A percentile compares a stretch with the other conserved stretches of the same genome.
Evolutionary conservation across 2,113 vertebrate genomes (phyloP).

Genomic region (Trachemys scripta): DNA sequence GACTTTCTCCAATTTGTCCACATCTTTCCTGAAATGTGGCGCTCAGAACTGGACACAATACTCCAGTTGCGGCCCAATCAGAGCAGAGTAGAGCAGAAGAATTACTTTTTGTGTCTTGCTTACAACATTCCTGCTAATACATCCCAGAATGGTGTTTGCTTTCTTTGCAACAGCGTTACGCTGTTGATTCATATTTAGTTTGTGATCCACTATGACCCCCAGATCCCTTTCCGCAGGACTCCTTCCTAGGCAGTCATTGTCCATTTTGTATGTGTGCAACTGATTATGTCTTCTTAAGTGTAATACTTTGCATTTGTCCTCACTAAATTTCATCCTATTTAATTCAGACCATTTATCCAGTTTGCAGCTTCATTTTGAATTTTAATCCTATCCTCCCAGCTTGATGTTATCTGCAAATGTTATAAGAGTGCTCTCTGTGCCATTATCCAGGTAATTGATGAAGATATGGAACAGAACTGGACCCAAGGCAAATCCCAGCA

Average conservation of each 20-base stretch:
- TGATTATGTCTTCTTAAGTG: too few species aligned
- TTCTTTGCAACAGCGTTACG: not conserved
- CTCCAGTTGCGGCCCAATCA: not conserved
- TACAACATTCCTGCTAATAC: not conserved
- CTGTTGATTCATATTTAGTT: not conserved
- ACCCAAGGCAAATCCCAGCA: not conserved
- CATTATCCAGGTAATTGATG: not conserved
- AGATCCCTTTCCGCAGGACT: not conserved
- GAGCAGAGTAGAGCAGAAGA: not conserved
- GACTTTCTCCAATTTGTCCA: not conserved
- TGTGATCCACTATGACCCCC: not conserved
- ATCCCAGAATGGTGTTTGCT: not conserved
- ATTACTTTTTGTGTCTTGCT: not conserved
- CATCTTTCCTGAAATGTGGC: not conserved
- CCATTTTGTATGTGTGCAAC: not conserved
- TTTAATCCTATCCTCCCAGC: not conserved
- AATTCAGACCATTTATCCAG: not conserved
- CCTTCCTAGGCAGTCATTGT: not conserved
- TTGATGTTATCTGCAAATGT: not conserved
- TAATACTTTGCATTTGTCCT: too few species aligned
- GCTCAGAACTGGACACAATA: not conserved
- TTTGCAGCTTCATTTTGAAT: not conserved
- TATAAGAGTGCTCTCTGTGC: not conserved
- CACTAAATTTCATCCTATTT: not conserved
- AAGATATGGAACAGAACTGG: not conserved